Percentiles rank a stretch among this genome's conserved stretches.
phyloP scores from a whole-genome alignment of 2,888 invertebrate genomes.

The Ligdia adustata region DNA sequence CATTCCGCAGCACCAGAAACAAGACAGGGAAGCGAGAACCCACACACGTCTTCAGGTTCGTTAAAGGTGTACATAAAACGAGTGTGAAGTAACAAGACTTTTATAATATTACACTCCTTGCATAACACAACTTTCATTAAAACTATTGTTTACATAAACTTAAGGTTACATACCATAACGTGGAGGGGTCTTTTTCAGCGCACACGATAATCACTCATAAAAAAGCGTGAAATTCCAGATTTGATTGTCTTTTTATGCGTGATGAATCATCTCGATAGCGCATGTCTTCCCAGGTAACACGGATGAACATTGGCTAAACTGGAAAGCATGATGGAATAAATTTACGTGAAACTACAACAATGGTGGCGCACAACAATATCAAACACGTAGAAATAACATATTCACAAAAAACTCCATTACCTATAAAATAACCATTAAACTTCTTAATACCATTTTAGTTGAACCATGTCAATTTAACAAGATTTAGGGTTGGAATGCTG shows the following conservation, averaged over 20 bases:
- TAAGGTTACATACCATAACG: neutral
- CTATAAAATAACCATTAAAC: too few species aligned
- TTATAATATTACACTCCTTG: slow-evolving; percentile 10
- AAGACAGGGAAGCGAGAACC: slow-evolving; percentile 20
- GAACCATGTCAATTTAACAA: slow-evolving; percentile 6
- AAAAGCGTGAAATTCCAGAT: too few species aligned
- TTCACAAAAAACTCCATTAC: slow-evolving; percentile 7
- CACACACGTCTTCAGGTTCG: slow-evolving; percentile 18
- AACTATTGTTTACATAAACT: neutral
- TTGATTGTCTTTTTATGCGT: too few species aligned
- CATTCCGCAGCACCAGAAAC: slow-evolving; percentile 22
- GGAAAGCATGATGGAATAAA: too few species aligned
- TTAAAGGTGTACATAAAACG: slow-evolving; percentile 2
- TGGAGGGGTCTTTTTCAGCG: too few species aligned
- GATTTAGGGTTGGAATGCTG: slow-evolving; percentile 5
- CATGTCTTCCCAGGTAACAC: too few species aligned
- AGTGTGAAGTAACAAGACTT: slow-evolving; percentile 16
- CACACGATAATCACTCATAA: too few species aligned
- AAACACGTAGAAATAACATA: slow-evolving; percentile 15
- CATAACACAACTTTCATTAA: slow-evolving; percentile 5
- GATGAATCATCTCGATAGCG: too few species aligned
- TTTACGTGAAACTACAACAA: neutral
- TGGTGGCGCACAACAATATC: slow-evolving; percentile 4
- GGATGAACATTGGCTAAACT: too few species aligned
- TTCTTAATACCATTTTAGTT: slow-evolving; percentile 8